Percentiles rank a stretch among this genome's conserved stretches.
Evolutionary conservation across 1,140 invertebrate genomes (phyloP).

Genomic region (Babylonia areolata): DNA sequence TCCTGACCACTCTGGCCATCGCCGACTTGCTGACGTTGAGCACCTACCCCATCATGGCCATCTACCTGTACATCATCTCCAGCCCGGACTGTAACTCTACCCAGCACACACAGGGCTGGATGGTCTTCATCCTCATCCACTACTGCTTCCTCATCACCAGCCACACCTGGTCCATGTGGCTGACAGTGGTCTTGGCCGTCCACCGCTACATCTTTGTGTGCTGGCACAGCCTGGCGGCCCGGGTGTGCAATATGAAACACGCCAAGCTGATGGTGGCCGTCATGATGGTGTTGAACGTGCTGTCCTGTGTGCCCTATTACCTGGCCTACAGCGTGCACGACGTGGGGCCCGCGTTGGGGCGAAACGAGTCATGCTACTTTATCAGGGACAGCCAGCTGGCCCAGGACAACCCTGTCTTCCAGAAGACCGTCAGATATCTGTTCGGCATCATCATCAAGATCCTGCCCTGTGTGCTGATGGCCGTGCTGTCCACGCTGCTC

Average conservation of each 20-base stretch:
- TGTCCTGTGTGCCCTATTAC: constrained; percentile 88
- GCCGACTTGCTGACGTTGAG: constrained; percentile 92
- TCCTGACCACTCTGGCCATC: constrained; percentile 89
- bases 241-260: constrained; percentile 84
- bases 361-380: constrained; percentile 16
- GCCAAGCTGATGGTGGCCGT: constrained; percentile 86
- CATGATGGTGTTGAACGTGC: constrained; percentile 84
- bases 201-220: constrained; percentile 94
- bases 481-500: constrained; percentile 87
- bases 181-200: constrained; percentile 93
- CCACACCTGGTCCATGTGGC: constrained; percentile 95
- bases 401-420: constrained; percentile 50
- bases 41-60: constrained; percentile 89
- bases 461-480: constrained; percentile 86
- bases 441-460: constrained; percentile 92
- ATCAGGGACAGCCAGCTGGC: constrained; percentile 54
- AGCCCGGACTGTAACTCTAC: constrained; percentile 31
- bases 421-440: constrained; percentile 83
- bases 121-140: constrained; percentile 71
- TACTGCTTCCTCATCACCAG: constrained; percentile 85
- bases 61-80: constrained; percentile 78
- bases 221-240: constrained; percentile 83
- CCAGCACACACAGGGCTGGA: constrained; percentile 64
- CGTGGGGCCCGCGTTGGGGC: constrained; percentile 6
- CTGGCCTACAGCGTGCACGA: constrained; percentile 63